Conservation (phyloP, 2,888 invertebrate genomes). For the Podotricha telesiphe region DNA sequence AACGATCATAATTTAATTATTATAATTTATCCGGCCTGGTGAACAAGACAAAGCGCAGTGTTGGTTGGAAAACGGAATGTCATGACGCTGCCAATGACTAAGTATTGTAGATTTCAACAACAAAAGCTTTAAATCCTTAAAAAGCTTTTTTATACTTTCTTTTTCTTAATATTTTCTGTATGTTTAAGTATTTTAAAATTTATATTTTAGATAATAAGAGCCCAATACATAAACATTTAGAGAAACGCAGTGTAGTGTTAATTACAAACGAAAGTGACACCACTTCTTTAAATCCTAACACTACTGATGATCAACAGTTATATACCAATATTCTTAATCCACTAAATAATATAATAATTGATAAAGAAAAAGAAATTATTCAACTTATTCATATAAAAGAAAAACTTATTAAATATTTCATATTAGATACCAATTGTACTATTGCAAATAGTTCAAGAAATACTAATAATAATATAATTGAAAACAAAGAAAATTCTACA, state of each 20-base stretch:
- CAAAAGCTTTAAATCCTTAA: too few species aligned
- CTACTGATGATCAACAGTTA: slow-evolving; percentile 16
- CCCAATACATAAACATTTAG: neutral
- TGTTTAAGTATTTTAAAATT: neutral
- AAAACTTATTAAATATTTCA: slow-evolving; percentile 54
- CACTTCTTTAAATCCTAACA: neutral
- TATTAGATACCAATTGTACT: slow-evolving; percentile 45
- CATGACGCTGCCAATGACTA: too few species aligned
- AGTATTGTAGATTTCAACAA: too few species aligned
- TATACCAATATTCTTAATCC: slow-evolving; percentile 45
- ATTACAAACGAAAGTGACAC: slow-evolving; percentile 1
- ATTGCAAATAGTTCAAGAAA: slow-evolving; percentile 21
- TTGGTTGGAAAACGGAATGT: too few species aligned
- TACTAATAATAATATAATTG: too few species aligned
- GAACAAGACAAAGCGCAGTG: neutral
- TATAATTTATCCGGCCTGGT: neutral
- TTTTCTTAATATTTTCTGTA: too few species aligned
- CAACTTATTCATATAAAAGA: slow-evolving; percentile 56
- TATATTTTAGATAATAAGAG: neutral
- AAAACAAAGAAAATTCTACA: neutral
- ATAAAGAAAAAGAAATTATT: slow-evolving; percentile 60
- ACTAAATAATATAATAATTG: slow-evolving; percentile 56
- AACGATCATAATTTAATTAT: too few species aligned
- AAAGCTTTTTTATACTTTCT: too few species aligned
- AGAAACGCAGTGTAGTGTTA: slow-evolving; percentile 23